Evolutionary conservation across 2,797 vertebrate genomes (phyloP).

Genomic region (Sitta carolinensis): DNA sequence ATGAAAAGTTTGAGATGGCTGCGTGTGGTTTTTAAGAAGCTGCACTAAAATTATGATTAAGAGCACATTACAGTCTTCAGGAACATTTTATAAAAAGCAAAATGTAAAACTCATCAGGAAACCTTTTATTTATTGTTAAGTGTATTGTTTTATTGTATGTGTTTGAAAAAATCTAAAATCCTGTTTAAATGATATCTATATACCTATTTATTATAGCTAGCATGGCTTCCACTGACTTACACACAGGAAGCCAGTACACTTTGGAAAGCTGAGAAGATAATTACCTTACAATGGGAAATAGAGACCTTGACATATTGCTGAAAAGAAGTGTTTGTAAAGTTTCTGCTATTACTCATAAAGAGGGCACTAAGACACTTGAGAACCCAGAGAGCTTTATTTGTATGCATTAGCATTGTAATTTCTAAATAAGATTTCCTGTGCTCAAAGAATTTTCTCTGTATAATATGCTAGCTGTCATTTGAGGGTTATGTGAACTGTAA

Average conservation of each 20-base stretch:
- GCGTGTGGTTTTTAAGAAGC: conserved; percentile 32
- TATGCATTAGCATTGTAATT: not conserved
- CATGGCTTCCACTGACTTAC: not conserved
- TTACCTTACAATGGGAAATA: not conserved
- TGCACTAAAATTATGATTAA: conserved; percentile 17
- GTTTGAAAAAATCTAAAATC: not conserved
- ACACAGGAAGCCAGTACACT: not conserved
- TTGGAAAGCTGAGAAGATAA: not conserved
- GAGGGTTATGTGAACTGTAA: not conserved
- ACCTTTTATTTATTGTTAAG: not conserved
- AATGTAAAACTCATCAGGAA: conserved; percentile 17
- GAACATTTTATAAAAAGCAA: conserved; percentile 18
- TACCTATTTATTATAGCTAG: not conserved
- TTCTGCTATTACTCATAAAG: not conserved
- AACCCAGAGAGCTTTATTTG: not conserved
- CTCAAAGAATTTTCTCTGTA: not conserved
- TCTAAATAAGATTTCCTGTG: not conserved
- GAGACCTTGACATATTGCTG: not conserved
- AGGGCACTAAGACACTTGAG: not conserved
- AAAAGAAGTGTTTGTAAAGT: conserved; percentile 1
- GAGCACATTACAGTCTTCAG: conserved; percentile 8
- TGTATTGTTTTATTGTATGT: not conserved
- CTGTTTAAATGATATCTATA: not conserved
- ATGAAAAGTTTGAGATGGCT: conserved; percentile 35
- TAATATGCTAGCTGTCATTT: not conserved